phyloP scores from a whole-genome alignment of 2,113 vertebrate species.

The Parus major region DNA sequence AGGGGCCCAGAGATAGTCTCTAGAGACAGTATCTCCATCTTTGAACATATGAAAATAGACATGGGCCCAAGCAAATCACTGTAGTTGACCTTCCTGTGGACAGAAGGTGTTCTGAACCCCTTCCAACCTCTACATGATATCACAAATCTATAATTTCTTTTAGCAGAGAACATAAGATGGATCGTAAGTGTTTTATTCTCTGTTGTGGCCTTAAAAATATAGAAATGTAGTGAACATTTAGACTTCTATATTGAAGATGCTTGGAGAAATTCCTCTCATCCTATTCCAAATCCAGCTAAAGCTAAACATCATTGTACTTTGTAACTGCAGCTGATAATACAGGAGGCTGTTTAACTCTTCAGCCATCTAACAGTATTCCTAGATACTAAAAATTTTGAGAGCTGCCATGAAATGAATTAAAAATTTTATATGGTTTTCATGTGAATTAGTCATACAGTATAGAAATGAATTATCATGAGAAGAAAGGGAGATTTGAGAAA shows the following conservation, averaged over 20 bases:
- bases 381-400: neutral
- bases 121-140: neutral
- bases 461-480: neutral
- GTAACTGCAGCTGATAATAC: neutral
- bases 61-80: neutral
- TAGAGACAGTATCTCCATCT: neutral
- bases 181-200: neutral
- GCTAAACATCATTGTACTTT: neutral
- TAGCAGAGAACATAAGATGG: neutral
- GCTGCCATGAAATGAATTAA: neutral
- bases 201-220: neutral
- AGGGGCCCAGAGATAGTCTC: neutral
- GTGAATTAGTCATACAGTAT: neutral
- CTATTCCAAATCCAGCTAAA: neutral
- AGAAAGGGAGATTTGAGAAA: neutral
- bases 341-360: neutral
- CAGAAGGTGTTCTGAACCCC: neutral
- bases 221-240: neutral
- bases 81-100: neutral
- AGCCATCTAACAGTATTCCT: neutral
- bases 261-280: neutral
- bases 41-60: neutral
- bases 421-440: neutral
- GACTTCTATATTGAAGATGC: neutral
- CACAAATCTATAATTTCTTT: neutral